Conservation (phyloP, 2,888 invertebrate genomes). For the Agrochola lychnidis region DNA sequence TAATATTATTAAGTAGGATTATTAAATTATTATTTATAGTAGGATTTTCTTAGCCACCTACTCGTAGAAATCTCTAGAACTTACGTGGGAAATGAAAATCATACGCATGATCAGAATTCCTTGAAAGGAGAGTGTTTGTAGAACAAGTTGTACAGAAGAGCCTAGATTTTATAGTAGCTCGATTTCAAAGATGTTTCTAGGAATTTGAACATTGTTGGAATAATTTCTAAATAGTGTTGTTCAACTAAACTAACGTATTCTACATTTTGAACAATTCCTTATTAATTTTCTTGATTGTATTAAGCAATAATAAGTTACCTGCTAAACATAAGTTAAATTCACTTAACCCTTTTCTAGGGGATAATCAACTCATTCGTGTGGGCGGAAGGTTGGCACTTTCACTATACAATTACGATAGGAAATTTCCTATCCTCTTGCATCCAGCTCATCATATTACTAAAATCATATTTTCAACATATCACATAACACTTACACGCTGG, state of each 20-base stretch:
- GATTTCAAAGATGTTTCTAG: slow-evolving; percentile 2
- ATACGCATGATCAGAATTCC: slow-evolving; percentile 1
- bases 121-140: not conserved
- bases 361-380: no score
- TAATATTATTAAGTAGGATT: no score
- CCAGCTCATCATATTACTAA: no score
- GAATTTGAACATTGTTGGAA: not conserved
- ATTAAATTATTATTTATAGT: no score
- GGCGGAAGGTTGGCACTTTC: no score
- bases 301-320: no score
- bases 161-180: not conserved
- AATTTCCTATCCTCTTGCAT: no score
- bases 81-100: not conserved
- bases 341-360: no score
- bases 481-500: no score
- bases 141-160: not conserved
- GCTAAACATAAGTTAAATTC: no score
- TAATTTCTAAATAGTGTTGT: not conserved
- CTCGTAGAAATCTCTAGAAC: not conserved
- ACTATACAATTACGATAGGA: no score
- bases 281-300: not conserved
- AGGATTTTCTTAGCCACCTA: not conserved
- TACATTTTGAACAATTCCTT: not conserved
- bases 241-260: not conserved
- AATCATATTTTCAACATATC: no score